Conservation (phyloP, 2,888 invertebrate genomes). For the Iselma pallidipennis region DNA sequence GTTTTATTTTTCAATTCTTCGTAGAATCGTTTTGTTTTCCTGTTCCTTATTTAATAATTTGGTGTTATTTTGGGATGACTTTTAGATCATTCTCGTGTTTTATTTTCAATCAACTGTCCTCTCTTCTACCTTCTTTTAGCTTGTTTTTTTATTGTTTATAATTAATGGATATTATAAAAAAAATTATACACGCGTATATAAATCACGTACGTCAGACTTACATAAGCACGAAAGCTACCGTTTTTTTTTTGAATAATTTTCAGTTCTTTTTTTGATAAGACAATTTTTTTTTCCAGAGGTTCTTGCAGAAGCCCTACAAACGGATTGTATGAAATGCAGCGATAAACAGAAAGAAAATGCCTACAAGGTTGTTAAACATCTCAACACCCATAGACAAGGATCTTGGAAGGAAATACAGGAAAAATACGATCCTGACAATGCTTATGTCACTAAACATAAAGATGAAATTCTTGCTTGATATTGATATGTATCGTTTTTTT, state of each 20-base stretch:
- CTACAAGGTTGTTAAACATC: conserved; percentile 62
- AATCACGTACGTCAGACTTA: too few species aligned
- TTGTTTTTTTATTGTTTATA: too few species aligned
- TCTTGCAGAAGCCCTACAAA: conserved; percentile 68
- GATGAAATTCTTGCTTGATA: conserved; percentile 36
- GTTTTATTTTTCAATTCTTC: too few species aligned
- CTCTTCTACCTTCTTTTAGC: too few species aligned
- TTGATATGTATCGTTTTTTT: background rate
- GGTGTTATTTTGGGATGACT: too few species aligned
- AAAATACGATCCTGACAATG: conserved; percentile 59
- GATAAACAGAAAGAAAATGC: conserved; percentile 64
- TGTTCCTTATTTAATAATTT: too few species aligned
- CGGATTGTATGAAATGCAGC: conserved; percentile 67
- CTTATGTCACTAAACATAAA: conserved; percentile 54
- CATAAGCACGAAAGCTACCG: too few species aligned
- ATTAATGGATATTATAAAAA: too few species aligned
- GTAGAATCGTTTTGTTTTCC: too few species aligned
- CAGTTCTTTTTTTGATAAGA: background rate
- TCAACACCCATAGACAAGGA: conserved; percentile 58
- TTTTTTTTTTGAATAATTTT: background rate
- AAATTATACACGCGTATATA: too few species aligned
- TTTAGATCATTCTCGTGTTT: too few species aligned
- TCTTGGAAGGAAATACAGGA: conserved; percentile 38
- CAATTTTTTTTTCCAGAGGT: conserved; percentile 58
- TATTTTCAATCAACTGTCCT: too few species aligned